phyloP scores from a whole-genome alignment of 2,797 vertebrate genomes.

The Poeciliopsis gracilis region DNA sequence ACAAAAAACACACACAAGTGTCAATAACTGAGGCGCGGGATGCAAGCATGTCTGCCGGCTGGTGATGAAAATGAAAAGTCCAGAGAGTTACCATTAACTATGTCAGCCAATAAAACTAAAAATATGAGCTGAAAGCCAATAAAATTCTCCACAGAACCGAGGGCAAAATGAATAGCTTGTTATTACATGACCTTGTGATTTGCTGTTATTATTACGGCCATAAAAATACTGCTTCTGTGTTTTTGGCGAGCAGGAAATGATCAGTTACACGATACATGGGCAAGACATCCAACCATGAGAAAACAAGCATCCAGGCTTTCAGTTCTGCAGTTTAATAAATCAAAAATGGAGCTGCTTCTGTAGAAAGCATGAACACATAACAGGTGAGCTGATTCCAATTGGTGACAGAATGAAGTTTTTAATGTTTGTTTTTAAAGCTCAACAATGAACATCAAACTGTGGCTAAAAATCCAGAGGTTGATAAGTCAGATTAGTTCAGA shows the following conservation, averaged over 20 bases:
- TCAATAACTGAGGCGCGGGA: not conserved
- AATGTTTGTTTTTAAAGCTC: not conserved
- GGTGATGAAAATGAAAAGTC: not conserved
- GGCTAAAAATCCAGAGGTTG: not conserved
- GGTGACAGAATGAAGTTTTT: not conserved
- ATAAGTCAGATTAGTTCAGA: not conserved
- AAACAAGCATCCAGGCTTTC: not conserved
- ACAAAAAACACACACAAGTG: not conserved
- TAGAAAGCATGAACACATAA: not conserved
- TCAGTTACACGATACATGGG: not conserved
- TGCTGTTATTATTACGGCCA: not conserved
- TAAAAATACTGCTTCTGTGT: not conserved
- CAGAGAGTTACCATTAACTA: not conserved
- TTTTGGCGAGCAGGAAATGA: not conserved
- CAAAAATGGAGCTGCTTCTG: not conserved
- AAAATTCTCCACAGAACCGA: not conserved
- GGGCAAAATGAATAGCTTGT: not conserved
- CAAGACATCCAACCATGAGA: not conserved
- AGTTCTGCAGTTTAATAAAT: not conserved
- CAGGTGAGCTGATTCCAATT: not conserved
- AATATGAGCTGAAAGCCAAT: not conserved
- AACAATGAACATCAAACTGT: not conserved
- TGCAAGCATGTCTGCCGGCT: not conserved
- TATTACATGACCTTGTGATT: not conserved
- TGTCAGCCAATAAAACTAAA: not conserved